These are phyloP conservation scores for Acrobasis suavella DNA, from an alignment of 2,888 invertebrate species.

Conservation along the genomic window DNA sequence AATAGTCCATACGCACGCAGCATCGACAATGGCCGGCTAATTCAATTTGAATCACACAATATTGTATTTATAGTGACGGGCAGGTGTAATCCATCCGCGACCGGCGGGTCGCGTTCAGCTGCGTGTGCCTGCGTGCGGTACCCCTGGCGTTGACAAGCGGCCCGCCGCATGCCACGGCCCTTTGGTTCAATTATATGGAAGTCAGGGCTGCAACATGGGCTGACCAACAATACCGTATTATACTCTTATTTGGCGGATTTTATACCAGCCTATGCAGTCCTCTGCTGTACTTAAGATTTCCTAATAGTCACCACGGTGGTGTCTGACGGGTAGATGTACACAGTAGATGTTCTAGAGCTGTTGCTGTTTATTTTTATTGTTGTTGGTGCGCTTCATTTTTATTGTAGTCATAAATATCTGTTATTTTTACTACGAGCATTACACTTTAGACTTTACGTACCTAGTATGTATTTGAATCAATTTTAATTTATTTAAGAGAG, in stretches of 20 bases:
- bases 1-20: constrained; percentile 66
- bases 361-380: too few species aligned
- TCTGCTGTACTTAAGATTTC: too few species aligned
- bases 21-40: constrained; percentile 73
- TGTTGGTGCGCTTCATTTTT: too few species aligned
- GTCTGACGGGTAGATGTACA: too few species aligned
- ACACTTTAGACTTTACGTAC: too few species aligned
- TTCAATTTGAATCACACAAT: constrained; percentile 80
- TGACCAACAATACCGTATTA: not conserved
- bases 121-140: constrained; percentile 44
- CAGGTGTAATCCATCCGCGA: constrained; percentile 77
- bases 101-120: constrained; percentile 32
- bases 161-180: constrained; percentile 15
- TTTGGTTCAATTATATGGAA: constrained; percentile 19
- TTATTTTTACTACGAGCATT: too few species aligned
- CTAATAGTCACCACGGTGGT: too few species aligned
- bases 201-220: not conserved
- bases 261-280: too few species aligned
- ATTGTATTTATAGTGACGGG: constrained; percentile 80
- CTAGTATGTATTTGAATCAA: too few species aligned
- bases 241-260: not conserved
- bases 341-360: too few species aligned
- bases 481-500: too few species aligned
- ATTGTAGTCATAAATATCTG: too few species aligned
- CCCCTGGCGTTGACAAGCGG: constrained; percentile 31